phyloP scores from a whole-genome alignment of 1,140 invertebrate genomes.

The Drosophila elegans region DNA sequence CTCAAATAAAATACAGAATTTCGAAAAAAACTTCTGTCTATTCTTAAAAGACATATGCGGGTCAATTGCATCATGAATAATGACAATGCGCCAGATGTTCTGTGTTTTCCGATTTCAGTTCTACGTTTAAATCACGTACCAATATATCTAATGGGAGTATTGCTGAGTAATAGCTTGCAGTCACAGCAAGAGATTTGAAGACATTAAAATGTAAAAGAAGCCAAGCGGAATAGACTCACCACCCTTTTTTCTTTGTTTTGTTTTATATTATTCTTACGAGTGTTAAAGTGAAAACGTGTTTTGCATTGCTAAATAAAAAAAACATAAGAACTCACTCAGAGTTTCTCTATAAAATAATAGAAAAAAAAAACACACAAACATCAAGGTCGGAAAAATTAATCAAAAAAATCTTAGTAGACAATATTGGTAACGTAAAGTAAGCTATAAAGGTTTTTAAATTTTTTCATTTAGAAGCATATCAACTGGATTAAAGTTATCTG shows the following conservation, averaged over 20 bases:
- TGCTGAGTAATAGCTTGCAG: slow-evolving; percentile 65
- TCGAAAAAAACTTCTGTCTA: slow-evolving; percentile 7
- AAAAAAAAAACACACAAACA: too few species aligned
- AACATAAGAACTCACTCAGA: not conserved
- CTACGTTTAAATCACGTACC: slow-evolving; percentile 49
- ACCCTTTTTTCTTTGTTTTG: slow-evolving; percentile 15
- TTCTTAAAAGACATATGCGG: slow-evolving; percentile 14
- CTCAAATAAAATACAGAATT: not conserved
- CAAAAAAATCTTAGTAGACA: too few species aligned
- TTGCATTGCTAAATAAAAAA: slow-evolving; percentile 35
- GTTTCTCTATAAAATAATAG: too few species aligned
- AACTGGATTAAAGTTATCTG: not conserved
- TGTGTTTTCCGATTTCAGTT: slow-evolving; percentile 15
- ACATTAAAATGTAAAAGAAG: slow-evolving; percentile 47
- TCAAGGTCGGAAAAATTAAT: too few species aligned
- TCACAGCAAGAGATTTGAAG: slow-evolving; percentile 52
- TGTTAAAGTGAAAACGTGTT: slow-evolving; percentile 49
- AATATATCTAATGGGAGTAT: slow-evolving; percentile 27
- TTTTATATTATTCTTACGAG: slow-evolving; percentile 1
- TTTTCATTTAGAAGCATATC: not conserved
- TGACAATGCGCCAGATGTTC: slow-evolving; percentile 55
- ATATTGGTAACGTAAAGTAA: not conserved
- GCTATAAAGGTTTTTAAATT: not conserved
- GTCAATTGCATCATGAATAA: slow-evolving; percentile 80
- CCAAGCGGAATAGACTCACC: slow-evolving; percentile 1